These are phyloP conservation scores for Chloroceryle aenea DNA, from an alignment of 2,113 vertebrate genomes.

Conservation along the genomic window DNA sequence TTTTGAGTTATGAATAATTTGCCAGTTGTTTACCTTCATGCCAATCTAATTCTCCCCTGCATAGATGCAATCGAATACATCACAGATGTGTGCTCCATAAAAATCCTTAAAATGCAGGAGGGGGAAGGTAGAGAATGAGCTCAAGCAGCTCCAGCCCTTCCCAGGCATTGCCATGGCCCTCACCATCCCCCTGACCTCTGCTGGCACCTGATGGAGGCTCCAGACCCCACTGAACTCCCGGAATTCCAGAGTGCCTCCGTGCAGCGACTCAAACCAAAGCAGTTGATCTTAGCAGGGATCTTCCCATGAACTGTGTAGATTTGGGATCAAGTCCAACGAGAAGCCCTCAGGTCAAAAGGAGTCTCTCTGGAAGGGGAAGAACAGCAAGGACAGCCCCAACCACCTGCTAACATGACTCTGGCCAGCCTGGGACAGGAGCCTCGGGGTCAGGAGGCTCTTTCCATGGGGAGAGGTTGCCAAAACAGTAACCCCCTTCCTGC, in stretches of 20 bases:
- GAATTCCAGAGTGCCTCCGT: neutral
- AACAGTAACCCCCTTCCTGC: neutral
- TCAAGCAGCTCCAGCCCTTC: neutral
- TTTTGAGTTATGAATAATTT: constrained; percentile 76
- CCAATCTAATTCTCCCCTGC: constrained; percentile 71
- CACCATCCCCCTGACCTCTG: accelerated
- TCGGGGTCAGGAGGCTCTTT: neutral
- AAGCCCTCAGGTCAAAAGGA: neutral
- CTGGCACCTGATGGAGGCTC: neutral
- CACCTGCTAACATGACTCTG: neutral
- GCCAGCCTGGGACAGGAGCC: neutral
- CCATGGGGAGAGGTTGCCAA: neutral
- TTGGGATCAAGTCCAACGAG: neutral
- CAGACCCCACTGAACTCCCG: neutral
- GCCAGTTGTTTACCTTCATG: constrained; percentile 81
- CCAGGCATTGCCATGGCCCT: neutral
- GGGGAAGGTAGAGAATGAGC: neutral
- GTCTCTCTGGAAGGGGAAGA: neutral
- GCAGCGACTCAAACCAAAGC: neutral
- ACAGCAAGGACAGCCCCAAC: neutral
- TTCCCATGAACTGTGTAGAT: neutral
- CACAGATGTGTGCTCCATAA: constrained; percentile 72
- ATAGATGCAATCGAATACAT: constrained; percentile 63
- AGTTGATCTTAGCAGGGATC: neutral
- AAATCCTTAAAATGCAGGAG: neutral